Conservation (phyloP, 2,888 invertebrate species). For the Lycia hirtaria region DNA sequence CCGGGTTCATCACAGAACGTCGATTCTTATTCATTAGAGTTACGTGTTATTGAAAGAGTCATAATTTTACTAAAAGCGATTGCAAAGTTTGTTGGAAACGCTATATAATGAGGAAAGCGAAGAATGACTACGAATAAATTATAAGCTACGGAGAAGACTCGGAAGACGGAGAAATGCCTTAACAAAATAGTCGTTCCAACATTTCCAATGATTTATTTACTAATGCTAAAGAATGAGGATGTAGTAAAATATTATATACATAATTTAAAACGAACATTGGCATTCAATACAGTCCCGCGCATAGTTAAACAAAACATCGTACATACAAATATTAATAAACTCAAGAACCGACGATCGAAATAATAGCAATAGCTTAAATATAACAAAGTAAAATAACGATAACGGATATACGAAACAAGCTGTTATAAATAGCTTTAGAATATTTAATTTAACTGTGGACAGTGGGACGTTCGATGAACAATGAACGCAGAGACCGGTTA, state of each 20-base stretch:
- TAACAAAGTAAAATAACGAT: slow-evolving; percentile 36
- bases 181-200: not conserved
- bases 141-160: slow-evolving; percentile 9
- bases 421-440: slow-evolving; percentile 46
- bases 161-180: too few species aligned
- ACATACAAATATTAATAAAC: slow-evolving; percentile 26
- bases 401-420: slow-evolving; percentile 46
- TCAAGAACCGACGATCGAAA: slow-evolving; percentile 17
- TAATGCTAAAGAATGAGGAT: slow-evolving; percentile 10
- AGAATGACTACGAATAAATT: slow-evolving; percentile 6
- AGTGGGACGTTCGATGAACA: slow-evolving; percentile 44
- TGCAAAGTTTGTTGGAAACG: slow-evolving; percentile 3
- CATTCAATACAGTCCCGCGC: slow-evolving; percentile 1
- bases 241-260: slow-evolving; percentile 22
- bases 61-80: not conserved
- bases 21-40: slow-evolving; percentile 30
- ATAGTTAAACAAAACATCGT: slow-evolving; percentile 20
- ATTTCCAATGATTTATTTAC: slow-evolving; percentile 16
- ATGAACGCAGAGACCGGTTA: slow-evolving; percentile 40
- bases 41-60: slow-evolving; percentile 2
- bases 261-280: slow-evolving; percentile 16
- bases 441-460: slow-evolving; percentile 47
- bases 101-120: slow-evolving; percentile 2
- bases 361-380: slow-evolving; percentile 29
- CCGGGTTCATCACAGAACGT: slow-evolving; percentile 42